Base-by-base conservation (phyloP, 1,140 invertebrate genomes). In the Sitophilus oryzae region DNA sequence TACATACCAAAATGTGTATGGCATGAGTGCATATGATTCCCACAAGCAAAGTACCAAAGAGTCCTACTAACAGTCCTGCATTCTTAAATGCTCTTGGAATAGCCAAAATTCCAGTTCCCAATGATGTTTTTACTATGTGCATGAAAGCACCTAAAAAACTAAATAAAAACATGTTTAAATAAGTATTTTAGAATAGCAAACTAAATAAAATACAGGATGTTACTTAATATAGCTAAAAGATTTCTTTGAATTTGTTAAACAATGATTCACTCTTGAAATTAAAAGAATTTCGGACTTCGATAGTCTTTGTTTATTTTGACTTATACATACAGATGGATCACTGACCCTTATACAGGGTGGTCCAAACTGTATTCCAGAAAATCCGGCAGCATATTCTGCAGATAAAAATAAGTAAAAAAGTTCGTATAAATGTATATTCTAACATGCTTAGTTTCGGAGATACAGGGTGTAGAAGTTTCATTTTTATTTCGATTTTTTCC, bases 21-120 rank as follows among this genome's bases (percentile, higher is more conserved):
- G 86, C 86, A 66, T 91, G 85, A 0, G 86, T 84, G 67, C 87
- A 89, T 15, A 89, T 67, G 5, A 87, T 64, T 4, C 86, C 86
- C 36, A 88, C 80, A 11, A 90, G 53, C 3, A 88, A 59, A 0
- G 86, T 85, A 11, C 84, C 83, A 9, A 88, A 66, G 14, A 80
- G 71, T 16, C 87, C 85, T 59, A 86, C 78, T 16, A 84, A 48
- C 0, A 91, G 62, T 8, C 91, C 91, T 36, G 86, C 81, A 70
- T 91, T 84, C 61, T 82, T 84, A 59, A 93, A 84, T 1, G 91
- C 90, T 50, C 81, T 78, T 5, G 91, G 90, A 84, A 93, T 92
- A 1, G 91, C 89, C 49, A 94, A 73, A 48, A 93, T 88, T 0
- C 91, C 91, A 0, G 89, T 88, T 0, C 91, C 91, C 14, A 94